A percentile compares a stretch with the other conserved stretches of the same genome.
Conservation (phyloP, 2,888 invertebrate genomes). For the Chrysolina americana region DNA sequence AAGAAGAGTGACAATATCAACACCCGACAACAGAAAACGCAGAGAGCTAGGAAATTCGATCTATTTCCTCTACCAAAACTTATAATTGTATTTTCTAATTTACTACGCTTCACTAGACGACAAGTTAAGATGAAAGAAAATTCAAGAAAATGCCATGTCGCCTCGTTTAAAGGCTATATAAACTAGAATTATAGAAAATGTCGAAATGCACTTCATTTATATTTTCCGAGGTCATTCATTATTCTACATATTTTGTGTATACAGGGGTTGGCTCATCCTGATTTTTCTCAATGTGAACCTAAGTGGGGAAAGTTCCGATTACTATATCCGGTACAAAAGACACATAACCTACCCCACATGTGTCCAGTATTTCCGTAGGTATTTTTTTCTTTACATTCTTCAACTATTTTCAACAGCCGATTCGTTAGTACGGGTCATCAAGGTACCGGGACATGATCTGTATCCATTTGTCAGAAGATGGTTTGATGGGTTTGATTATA, state of each 20-base stretch:
- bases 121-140: constrained; percentile 41
- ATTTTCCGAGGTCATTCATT: neutral
- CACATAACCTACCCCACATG: too few species aligned
- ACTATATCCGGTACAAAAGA: too few species aligned
- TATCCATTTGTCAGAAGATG: too few species aligned
- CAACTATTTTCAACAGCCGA: too few species aligned
- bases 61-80: constrained; percentile 45
- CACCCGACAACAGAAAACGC: constrained; percentile 34
- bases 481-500: too few species aligned
- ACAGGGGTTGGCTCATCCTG: neutral
- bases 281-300: neutral
- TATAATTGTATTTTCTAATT: constrained; percentile 46
- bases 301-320: too few species aligned
- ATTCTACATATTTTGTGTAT: neutral
- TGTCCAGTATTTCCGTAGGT: too few species aligned
- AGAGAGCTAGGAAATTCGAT: constrained; percentile 44
- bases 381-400: too few species aligned
- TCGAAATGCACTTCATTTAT: constrained; percentile 11
- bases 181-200: constrained; percentile 21
- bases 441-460: too few species aligned
- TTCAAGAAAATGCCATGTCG: constrained; percentile 34
- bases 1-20: constrained; percentile 29
- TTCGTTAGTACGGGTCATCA: too few species aligned
- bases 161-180: constrained; percentile 35
- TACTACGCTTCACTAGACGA: constrained; percentile 37